Evolutionary conservation across 2,888 invertebrate species (phyloP).

Genomic region (Lottia scabra): DNA sequence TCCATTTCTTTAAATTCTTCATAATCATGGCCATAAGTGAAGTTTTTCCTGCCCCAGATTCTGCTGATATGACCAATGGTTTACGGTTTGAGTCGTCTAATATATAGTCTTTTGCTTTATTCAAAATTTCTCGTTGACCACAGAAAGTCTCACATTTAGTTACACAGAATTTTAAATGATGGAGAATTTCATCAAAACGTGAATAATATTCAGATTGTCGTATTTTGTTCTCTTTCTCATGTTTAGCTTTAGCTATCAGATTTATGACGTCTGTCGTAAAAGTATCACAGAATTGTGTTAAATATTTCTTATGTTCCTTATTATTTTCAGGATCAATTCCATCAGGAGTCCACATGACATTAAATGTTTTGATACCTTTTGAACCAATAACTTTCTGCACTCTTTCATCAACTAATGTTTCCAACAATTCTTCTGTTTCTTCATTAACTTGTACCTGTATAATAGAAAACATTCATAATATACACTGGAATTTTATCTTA

Average conservation of each 20-base stretch:
- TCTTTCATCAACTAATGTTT: constrained; percentile 30
- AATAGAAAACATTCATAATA: neutral
- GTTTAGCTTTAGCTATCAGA: constrained; percentile 41
- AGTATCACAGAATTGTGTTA: constrained; percentile 46
- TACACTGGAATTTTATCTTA: no score
- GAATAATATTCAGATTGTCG: constrained; percentile 50
- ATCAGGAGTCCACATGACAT: constrained; percentile 41
- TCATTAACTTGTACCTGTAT: constrained; percentile 41
- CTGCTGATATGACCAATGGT: constrained; percentile 54
- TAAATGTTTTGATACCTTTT: constrained; percentile 29
- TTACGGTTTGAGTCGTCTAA: constrained; percentile 32
- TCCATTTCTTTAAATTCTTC: constrained; percentile 48
- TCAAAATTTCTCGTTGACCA: constrained; percentile 54
- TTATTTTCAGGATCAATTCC: constrained; percentile 46
- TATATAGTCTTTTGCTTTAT: constrained; percentile 23
- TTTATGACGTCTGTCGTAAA: constrained; percentile 42
- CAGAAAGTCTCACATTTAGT: constrained; percentile 59
- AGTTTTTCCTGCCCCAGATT: constrained; percentile 60
- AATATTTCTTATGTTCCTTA: constrained; percentile 46
- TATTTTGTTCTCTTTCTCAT: constrained; percentile 36
- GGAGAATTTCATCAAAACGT: constrained; percentile 54
- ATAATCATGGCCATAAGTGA: constrained; percentile 60
- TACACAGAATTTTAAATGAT: constrained; percentile 60
- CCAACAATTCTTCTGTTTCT: constrained; percentile 36
- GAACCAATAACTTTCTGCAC: constrained; percentile 31